Conservation (phyloP, 2,113 vertebrate genomes). For the Oreocharis arfaki region DNA sequence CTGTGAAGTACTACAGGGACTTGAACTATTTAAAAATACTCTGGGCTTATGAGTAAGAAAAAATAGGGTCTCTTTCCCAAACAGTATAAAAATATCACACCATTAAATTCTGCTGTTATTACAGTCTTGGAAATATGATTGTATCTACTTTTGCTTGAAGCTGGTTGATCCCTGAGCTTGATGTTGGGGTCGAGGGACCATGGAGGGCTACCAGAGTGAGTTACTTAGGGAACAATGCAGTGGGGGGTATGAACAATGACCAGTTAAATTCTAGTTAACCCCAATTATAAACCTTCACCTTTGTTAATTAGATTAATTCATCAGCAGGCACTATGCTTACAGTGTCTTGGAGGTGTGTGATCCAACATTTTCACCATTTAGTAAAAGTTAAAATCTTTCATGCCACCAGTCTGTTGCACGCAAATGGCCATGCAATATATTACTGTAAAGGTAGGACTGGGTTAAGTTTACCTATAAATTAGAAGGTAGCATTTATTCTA, state of each 20-base stretch:
- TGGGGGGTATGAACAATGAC: slow-evolving; percentile 69
- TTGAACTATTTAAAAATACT: slow-evolving; percentile 82
- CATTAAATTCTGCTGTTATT: slow-evolving; percentile 37
- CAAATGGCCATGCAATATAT: slow-evolving; percentile 42
- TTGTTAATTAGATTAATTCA: slow-evolving; percentile 77
- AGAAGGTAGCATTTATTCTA: slow-evolving; percentile 50
- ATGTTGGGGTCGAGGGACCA: slow-evolving; percentile 17
- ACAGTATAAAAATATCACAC: slow-evolving; percentile 60
- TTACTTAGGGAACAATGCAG: slow-evolving; percentile 32
- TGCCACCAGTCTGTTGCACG: slow-evolving; percentile 19
- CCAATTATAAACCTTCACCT: slow-evolving; percentile 78
- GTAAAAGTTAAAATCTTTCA: slow-evolving; percentile 61
- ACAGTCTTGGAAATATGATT: slow-evolving; percentile 43
- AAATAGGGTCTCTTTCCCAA: slow-evolving; percentile 53
- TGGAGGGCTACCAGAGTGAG: slow-evolving; percentile 10
- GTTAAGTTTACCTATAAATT: slow-evolving; percentile 68
- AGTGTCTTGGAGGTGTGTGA: slow-evolving; percentile 5
- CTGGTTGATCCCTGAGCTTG: slow-evolving; percentile 33
- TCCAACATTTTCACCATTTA: slow-evolving; percentile 53
- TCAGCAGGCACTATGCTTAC: slow-evolving; percentile 65
- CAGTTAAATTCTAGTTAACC: slow-evolving; percentile 80
- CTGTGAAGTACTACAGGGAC: slow-evolving; percentile 76
- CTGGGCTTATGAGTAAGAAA: slow-evolving; percentile 59
- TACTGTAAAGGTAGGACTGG: slow-evolving; percentile 62
- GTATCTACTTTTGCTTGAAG: slow-evolving; percentile 32